Base-by-base conservation (phyloP, 2,113 vertebrate species). In the Hippocampus abdominalis region DNA sequence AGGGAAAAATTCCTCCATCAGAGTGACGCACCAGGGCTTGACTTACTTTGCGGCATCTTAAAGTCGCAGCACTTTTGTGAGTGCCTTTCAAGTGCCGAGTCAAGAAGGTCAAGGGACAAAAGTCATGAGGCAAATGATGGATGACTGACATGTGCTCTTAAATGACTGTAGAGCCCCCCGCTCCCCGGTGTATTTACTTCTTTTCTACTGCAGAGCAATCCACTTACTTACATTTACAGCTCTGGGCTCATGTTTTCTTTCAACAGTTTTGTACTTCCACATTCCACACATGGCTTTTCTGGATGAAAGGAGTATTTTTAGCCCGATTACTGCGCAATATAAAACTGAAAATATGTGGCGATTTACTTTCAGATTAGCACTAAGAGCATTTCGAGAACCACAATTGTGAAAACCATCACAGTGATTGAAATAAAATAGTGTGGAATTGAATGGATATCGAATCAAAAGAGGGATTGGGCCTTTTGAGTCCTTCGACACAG, bases 1-100 rank as follows among this genome's bases (percentile, higher is more conserved):
- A 83, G 69, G 70, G 76, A 77, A 81, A 85, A 84, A 77, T 64
- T 68, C 70, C 44, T 73, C 29, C 74, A 77, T 84, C 85, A 84
- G 74, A 70, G 66, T 78, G 81, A 87, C 70, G 76, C 69, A 66
- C 56, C 25, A 44, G 60, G 1, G 32, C 64, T 71, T 66, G 7
- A 51, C 65, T 66, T 69, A 44, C 72, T 73, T 23, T 60, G 29
- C 76, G 66, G 76, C 61, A 65, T 78, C 20, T 70, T 36, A 73
- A 69, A 60, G 61, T 54, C 77, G 71, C 57, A 73, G 70, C 61
- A 64, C 44, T 59, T 73, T 32, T 67, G 25, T 7, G 61, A 75
- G 46, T 25, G 40, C 39, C n/a, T 23, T n/a, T 63, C 53, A 57
- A 57, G 54, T 66, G 54, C 66, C 16, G 60, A 68, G 64, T 74